Evolutionary conservation across 2,888 invertebrate genomes (phyloP), one percentile per base, ranked within the genome.

Genomic region (Therioaphis trifolii): DNA sequence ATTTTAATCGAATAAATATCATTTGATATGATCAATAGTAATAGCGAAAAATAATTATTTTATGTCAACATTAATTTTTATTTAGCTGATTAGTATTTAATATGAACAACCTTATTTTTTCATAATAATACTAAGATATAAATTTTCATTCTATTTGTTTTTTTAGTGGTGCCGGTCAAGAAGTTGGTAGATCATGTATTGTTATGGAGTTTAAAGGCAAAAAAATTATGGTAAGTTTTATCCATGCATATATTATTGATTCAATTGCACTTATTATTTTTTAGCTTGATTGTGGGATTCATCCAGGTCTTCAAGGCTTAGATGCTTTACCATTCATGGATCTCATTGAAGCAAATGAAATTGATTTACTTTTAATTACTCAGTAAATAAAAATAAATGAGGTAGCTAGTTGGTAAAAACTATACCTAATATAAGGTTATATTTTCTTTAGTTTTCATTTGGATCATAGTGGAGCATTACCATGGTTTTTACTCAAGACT

Each of bases 151-250:
- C 1, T 27, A 71, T 63, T 74, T 43, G 3, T 40, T 21, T 88
- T 90, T 89, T 85, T 88, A 93, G 93, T 87, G 99, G 99, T 29
- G 98, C 99, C 85, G 99, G 99, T 2, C 99, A 99, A 90, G 98
- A 99, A 92, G 99, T 99, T 4, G 99, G 99, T 79, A 90, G 99
- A 89, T 99, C 99, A 87, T 99, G 99, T 89, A 98, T 98, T 85
- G 96, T 98, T 93, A 89, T 99, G 85, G 97, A 98, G 89, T 99
- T 98, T 89, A 99, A 99, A 90, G 99, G 99, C 40, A 99, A 99
- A 89, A 97, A 95, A 89, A 98, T 99, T 63, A 96, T 99, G 97
- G 95, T 93, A 88, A 87, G 88, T 84, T 86, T 11, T 55, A 66
- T 24, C 52, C 7, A n/a, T 40, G n/a, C 14, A 55, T 69, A 24